Base-by-base conservation (phyloP, 2,113 vertebrate species). In the Ctenomys sociabilis region DNA sequence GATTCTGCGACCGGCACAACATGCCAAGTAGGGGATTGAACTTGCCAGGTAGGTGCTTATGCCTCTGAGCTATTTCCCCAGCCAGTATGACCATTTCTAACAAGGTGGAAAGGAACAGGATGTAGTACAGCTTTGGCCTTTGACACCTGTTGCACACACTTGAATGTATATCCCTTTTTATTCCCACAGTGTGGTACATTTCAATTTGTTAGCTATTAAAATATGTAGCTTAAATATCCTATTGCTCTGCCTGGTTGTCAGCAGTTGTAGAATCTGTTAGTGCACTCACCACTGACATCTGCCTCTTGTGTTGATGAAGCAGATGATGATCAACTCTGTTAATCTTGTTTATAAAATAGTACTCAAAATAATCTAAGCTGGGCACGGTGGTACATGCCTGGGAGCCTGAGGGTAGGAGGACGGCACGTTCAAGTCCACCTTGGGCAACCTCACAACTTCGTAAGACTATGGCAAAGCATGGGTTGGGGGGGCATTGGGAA, bases 191-290 rank as follows among this genome's bases (percentile, higher is more conserved):
- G 61, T 21, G 24, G 45, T 32, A 63, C 84, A 43, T 75, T 85
- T 45, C 68, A 59, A 26, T 17, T 49, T 94, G 66, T 70, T 77
- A 19, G 37, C 88, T 87, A 93, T 92, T n/a, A 72, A 83, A 83
- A 16, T 30, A 61, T 0, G 1, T 13, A 12, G 26, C 57, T 81
- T 37, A 19, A n/a, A 45, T 7, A 19, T 63, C n/a, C 92, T 26
- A 21, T 84, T 94, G 16, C 24, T 92, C 45, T 95, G 24, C 22
- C n/a, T 8, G 35, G 13, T 72, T 64, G 70, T 24, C 12, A 86
- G 43, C 43, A 45, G 72, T 75, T 83, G 43, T 1, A 52, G 28
- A 43, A 7, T 21, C 17, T 37, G 32, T 32, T 21, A 22, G 40
- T 52, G 2, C 59, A 22, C 35, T 66, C 22, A 16, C 59, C 40